Conservation (phyloP, 2,113 vertebrate genomes). For the Cottus gobio region DNA sequence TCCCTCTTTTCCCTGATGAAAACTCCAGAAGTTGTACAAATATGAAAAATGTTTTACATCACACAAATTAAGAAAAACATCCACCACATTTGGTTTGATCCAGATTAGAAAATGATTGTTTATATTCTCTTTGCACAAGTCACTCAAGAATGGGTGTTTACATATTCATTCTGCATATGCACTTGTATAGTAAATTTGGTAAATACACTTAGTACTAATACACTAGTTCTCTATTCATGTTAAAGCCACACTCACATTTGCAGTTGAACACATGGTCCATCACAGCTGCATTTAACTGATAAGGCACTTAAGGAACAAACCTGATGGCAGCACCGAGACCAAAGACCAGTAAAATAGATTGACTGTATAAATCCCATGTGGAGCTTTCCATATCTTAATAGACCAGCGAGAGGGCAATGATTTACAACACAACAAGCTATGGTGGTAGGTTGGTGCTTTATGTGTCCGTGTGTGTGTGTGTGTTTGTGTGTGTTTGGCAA, state of each 20-base stretch:
- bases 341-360: constrained; percentile 82
- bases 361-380: constrained; percentile 82
- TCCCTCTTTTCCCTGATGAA: not conserved
- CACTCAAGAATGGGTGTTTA: not conserved
- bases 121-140: not conserved
- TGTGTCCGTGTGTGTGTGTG: constrained; percentile 11
- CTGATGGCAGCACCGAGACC: constrained; percentile 77
- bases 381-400: constrained; percentile 83
- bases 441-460: constrained; percentile 32
- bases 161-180: not conserved
- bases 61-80: not conserved
- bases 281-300: constrained; percentile 81
- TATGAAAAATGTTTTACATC: not conserved
- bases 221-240: constrained; percentile 25
- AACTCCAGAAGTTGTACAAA: not conserved
- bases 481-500: constrained; percentile 65
- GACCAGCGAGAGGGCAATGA: constrained; percentile 76
- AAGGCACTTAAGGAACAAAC: constrained; percentile 80
- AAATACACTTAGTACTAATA: constrained; percentile 4
- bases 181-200: not conserved
- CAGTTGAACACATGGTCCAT: constrained; percentile 59
- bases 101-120: not conserved
- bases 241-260: constrained; percentile 58
- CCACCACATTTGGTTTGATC: not conserved
- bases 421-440: constrained; percentile 73